Conservation (phyloP, 1,140 invertebrate genomes). For the Halesus radiatus region DNA sequence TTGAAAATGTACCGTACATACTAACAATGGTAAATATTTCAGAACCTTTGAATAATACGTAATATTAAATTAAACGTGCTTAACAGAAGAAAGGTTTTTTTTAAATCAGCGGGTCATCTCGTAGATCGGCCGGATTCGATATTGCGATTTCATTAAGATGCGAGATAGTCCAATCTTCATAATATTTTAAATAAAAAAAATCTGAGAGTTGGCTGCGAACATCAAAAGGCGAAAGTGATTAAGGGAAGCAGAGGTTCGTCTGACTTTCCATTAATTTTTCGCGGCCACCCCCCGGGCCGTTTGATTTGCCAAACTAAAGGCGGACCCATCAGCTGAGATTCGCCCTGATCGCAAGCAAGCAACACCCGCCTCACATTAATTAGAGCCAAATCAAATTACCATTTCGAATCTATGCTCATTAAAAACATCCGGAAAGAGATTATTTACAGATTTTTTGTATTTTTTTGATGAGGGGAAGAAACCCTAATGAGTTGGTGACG, state of each 20-base stretch:
- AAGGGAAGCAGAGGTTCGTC: slow-evolving; percentile 4
- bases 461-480: too few species aligned
- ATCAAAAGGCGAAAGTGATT: slow-evolving; percentile 41
- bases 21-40: too few species aligned
- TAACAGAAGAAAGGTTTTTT: too few species aligned
- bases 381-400: slow-evolving; percentile 66
- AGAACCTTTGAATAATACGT: too few species aligned
- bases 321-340: slow-evolving; percentile 3
- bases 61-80: too few species aligned
- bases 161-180: slow-evolving; percentile 28
- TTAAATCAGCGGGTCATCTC: too few species aligned
- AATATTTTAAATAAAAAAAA: slow-evolving; percentile 43
- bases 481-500: too few species aligned
- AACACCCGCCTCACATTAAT: slow-evolving; percentile 60
- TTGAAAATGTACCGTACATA: too few species aligned
- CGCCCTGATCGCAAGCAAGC: neutral
- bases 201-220: slow-evolving; percentile 1
- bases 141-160: slow-evolving; percentile 6
- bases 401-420: slow-evolving; percentile 62
- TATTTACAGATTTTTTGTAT: slow-evolving; percentile 53
- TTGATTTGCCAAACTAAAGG: neutral
- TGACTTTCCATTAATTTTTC: slow-evolving; percentile 51
- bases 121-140: neutral
- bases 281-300: slow-evolving; percentile 20
- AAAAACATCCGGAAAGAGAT: slow-evolving; percentile 57